phyloP scores from a whole-genome alignment of 2,113 vertebrate species.

The Hipposideros armiger region DNA sequence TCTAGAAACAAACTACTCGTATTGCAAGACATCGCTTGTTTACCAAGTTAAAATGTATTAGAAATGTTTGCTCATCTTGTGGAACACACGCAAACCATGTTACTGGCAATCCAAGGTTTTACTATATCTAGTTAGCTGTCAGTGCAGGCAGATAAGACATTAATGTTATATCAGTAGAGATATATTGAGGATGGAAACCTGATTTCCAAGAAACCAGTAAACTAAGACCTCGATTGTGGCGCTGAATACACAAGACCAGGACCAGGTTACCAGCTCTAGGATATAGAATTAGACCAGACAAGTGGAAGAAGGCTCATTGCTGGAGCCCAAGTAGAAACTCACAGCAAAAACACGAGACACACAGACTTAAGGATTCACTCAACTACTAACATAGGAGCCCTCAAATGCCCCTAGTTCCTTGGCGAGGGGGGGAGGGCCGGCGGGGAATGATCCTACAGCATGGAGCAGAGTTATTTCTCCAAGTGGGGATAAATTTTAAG shows the following conservation, averaged over 20 bases:
- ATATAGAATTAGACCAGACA: background rate
- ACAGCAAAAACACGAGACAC: background rate
- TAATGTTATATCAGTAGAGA: background rate
- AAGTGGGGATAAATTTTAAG: background rate
- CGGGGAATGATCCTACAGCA: background rate
- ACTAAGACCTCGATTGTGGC: background rate
- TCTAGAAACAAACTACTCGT: no score
- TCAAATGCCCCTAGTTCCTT: background rate
- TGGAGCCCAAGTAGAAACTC: background rate
- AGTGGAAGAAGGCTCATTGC: background rate
- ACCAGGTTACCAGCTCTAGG: background rate
- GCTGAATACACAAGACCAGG: background rate
- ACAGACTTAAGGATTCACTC: background rate
- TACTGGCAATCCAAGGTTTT: no score
- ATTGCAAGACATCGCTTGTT: no score
- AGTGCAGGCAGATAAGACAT: background rate
- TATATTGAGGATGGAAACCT: background rate
- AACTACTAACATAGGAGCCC: background rate
- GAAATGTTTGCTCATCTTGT: no score
- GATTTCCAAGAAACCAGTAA: background rate
- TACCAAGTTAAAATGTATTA: no score
- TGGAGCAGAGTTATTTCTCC: background rate
- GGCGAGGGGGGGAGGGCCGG: background rate
- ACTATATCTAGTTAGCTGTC: background rate
- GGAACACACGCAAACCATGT: no score